These are phyloP conservation scores for Coptotermes formosanus DNA, from an alignment of 1,140 invertebrate species.

Conservation along the genomic window DNA sequence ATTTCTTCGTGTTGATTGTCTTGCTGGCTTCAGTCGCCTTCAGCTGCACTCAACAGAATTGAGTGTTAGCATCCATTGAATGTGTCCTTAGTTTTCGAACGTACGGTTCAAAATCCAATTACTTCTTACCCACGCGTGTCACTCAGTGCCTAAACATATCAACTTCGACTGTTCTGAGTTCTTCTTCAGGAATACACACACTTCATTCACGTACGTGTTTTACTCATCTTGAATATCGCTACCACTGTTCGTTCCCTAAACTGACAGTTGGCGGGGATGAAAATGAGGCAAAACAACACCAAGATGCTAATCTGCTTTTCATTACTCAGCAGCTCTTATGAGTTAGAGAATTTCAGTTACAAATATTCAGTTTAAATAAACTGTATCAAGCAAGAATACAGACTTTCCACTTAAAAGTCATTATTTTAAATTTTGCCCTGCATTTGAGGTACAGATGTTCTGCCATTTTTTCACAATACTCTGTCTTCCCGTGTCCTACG, in stretches of 20 bases:
- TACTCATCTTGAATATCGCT: background rate
- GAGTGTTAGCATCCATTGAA: background rate
- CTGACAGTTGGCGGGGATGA: background rate
- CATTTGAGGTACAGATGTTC: no score
- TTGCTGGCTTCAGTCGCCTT: constrained; percentile 20
- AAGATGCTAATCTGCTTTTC: background rate
- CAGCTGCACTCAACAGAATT: background rate
- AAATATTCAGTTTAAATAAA: no score
- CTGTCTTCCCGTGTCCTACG: no score
- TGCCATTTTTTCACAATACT: no score
- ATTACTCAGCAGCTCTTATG: background rate
- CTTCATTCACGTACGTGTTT: background rate
- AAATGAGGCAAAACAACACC: background rate
- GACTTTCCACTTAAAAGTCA: no score
- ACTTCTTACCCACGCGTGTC: background rate
- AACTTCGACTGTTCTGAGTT: background rate
- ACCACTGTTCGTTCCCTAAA: background rate
- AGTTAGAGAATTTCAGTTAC: background rate
- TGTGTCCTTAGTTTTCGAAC: background rate
- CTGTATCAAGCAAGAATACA: no score
- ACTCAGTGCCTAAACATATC: background rate
- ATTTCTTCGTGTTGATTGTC: constrained; percentile 23
- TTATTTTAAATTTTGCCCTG: no score
- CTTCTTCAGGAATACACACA: background rate
- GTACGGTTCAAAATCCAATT: no score